Evolutionary conservation across 2,888 invertebrate species (phyloP), one percentile per base, ranked within the genome.

Genomic region (Bimastos eiseni): DNA sequence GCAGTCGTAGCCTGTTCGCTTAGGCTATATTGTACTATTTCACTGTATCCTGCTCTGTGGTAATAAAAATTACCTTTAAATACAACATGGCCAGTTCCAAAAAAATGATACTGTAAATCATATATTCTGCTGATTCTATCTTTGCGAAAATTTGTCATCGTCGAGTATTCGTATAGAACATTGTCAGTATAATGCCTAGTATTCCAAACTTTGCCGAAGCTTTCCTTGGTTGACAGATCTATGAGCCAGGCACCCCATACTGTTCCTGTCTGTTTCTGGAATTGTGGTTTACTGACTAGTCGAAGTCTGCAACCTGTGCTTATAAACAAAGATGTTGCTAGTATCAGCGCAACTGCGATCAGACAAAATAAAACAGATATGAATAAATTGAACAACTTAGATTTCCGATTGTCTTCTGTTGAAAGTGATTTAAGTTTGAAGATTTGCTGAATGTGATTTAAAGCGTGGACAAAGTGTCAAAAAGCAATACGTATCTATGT

Each of bases 81-180:
- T 0, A 99, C 97, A n/a, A 98, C 97, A 95, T 99, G 98, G 3
- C 98, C 97, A 94, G 98, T 99, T 3, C 99, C 99, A 97, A 97
- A 96, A 92, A 96, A 96, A 1, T 95, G 94, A 91, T 95, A 94
- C 5, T 88, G 33, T 36, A 90, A 88, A 19, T 41, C n/a, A 90
- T 91, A 92, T 17, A 92, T 93, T 30, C 91, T 92, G 90, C 93
- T 92, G 13, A 92, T 92, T 49, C 93, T 93, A 91, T 95, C 94
- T 89, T 93, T 92, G 17, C 86, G 83, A 89, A 89, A 90, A 21
- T 88, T 19, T 21, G 93, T 92, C 41, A 92, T 92, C 93, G 96
- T 97, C 90, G 96, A 96, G 95, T 97, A 98, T 94, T 98, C 98
- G 92, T 96, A 97, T 34, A 91, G 89, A 17, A 83, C 70, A 83